phyloP scores from a whole-genome alignment of 2,888 invertebrate species.

The Campaea margaritaria region DNA sequence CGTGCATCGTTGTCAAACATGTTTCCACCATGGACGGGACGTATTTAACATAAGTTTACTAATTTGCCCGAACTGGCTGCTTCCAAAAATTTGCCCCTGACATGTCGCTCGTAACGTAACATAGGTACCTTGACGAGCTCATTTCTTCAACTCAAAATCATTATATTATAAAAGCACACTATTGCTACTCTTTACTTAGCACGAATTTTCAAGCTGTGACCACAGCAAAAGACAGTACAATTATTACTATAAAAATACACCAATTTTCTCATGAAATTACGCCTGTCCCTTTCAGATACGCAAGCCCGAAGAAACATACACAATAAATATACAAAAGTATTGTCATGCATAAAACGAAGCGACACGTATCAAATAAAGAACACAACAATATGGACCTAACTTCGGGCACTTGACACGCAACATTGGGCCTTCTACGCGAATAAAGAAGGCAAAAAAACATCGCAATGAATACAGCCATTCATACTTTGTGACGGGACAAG shows the following conservation, averaged over 20 bases:
- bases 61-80: no score
- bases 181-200: no score
- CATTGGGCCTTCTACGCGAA: conserved; percentile 48
- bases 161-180: no score
- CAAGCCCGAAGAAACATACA: conserved; percentile 22
- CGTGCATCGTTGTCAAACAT: no score
- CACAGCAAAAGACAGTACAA: no score
- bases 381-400: conserved; percentile 49
- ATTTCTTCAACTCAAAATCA: no score
- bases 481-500: conserved; percentile 51
- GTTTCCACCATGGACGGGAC: no score
- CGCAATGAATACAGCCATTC: conserved; percentile 47
- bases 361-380: conserved; percentile 50
- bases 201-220: no score
- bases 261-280: conserved; percentile 9
- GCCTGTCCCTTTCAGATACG: conserved; percentile 2
- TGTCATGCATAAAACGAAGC: conserved; percentile 32
- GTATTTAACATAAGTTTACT: no score
- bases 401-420: conserved; percentile 44
- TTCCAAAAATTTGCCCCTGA: no score
- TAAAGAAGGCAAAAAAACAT: conserved; percentile 52
- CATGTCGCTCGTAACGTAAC: no score
- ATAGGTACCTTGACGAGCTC: no score
- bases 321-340: conserved; percentile 37
- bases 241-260: neutral